These are phyloP conservation scores for Pseudachorutes palmiensis DNA, from an alignment of 1,140 invertebrate species.

Conservation along the genomic window DNA sequence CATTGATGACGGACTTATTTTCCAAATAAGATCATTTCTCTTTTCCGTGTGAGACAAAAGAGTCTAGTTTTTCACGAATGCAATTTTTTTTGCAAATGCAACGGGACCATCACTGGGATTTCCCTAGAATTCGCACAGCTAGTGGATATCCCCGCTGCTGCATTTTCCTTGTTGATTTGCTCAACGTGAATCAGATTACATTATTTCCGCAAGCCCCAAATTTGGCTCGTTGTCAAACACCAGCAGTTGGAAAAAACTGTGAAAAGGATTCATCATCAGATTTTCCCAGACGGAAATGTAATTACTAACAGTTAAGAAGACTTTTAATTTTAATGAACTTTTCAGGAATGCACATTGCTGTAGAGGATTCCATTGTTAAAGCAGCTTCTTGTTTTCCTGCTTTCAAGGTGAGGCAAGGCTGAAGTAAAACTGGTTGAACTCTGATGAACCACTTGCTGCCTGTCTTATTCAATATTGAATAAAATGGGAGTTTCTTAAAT, in stretches of 20 bases:
- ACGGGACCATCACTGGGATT: not conserved
- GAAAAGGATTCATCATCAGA: not conserved
- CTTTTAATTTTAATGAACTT: not conserved
- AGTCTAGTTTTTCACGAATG: not conserved
- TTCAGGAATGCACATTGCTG: not conserved
- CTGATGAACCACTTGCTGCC: not conserved
- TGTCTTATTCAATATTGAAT: not conserved
- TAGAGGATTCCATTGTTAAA: not conserved
- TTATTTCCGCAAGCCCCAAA: not conserved
- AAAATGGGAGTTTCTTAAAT: not conserved
- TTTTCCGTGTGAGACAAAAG: not conserved
- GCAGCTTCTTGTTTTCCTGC: not conserved
- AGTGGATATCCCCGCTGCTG: too few relatives aligned
- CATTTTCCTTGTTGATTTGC: not conserved
- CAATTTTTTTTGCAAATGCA: too few relatives aligned
- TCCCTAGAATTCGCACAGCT: not conserved
- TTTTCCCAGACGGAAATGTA: not conserved
- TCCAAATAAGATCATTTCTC: too few relatives aligned
- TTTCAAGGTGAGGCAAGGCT: slow-evolving; percentile 9
- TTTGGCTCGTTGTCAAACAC: not conserved
- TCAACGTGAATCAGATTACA: not conserved
- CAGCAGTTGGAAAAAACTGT: not conserved
- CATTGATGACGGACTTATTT: too few relatives aligned
- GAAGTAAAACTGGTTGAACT: slow-evolving; percentile 2
- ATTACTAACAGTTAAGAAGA: not conserved